Base-by-base conservation (phyloP, 2,888 invertebrate genomes). In the Pasiphila rectangulata region DNA sequence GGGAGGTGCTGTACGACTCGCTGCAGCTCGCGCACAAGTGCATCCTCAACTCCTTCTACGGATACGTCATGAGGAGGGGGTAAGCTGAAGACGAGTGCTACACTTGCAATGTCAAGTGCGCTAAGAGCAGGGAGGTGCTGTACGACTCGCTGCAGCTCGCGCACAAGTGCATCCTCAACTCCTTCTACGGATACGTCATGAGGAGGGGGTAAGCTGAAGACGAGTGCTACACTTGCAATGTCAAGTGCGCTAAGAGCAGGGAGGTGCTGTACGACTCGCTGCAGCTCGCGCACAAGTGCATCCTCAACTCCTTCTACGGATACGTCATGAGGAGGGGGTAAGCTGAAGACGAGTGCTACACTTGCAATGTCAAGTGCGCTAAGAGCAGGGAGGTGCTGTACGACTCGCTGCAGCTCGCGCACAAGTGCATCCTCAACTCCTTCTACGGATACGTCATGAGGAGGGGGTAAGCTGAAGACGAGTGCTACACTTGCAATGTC, bases 131-230 rank as follows among this genome's bases (percentile, higher is more conserved):
- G 56, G 98, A 98, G 76, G 95, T 99, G 19, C 84, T 99, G 3
- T 99, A 96, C 74, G 99, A 99, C 83, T 99, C 99, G 0, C 88
- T 99, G 41, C 99, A 99, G 73, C 88, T 99, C 55, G 99, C 99
- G 0, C 99, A 99, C 80, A 99, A 99, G 83, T 99, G 99, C 83
- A 99, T 99, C 76, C 91, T 99, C 34, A 99, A 99, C 90, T 99
- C 99, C 0, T 99, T 99, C 88, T 99, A 99, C 72, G 99, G 99
- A 40, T 99, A 99, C 79, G 99, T 99, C 45, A 99, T 94, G 94
- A 84, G 94, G 62, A 89, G 91, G 49, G 94, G 94, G 91, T 91
- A 53, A 74, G 82, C 68, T 17, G n/a, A n/a, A n/a, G n/a, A n/a
- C n/a, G n/a, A n/a, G n/a, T n/a, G 96, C 0, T 97, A 99, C 87